Evolutionary conservation across 2,113 vertebrate species (phyloP), one percentile per base, ranked within the genome.

Genomic region (Suricata suricatta): DNA sequence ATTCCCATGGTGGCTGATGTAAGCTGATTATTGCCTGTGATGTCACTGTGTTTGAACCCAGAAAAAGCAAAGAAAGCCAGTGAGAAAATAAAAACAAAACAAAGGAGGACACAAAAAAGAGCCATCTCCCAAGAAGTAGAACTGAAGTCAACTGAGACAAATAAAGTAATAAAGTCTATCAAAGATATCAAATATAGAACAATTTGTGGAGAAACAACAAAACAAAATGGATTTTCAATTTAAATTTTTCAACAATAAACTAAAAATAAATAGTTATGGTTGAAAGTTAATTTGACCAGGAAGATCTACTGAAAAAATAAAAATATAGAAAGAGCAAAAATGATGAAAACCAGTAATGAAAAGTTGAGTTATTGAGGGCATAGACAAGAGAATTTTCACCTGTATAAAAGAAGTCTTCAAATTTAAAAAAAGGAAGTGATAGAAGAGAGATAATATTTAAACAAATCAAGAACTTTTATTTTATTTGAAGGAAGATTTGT

Each of bases 401-500:
- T 52, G 23, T 50, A 87, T 82, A 60, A 89, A 93, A 96, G 16
- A 2, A 25, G 3, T 50, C 6, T 19, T 96, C 41, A 92, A 94
- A 82, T 87, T 31, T 31, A 89, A 89, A 92, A 83, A 81, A 66
- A 89, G 21, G 27, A 93, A 94, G 41, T 77, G 74, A 84, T 57
- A 94, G 17, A 68, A 19, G 17, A 97, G 23, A 90, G 17, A 7
- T 81, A 90, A 93, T 97, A 88, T 96, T 97, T 94, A 94, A 92
- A 88, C 35, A 95, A 91, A 95, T 82, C 92, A 80, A 91, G 64
- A 88, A 96, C 72, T 76, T 86, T 91, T 72, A 38, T 57, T 90
- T 90, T 95, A 93, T 96, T 97, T 95, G 69, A 96, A 92, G 90
- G 94, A 92, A 83, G 54, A 88, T 76, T 71, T 97, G 60, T 54